Evolutionary conservation across 2,113 vertebrate species (phyloP).

Genomic region (Haliaeetus leucogaster): DNA sequence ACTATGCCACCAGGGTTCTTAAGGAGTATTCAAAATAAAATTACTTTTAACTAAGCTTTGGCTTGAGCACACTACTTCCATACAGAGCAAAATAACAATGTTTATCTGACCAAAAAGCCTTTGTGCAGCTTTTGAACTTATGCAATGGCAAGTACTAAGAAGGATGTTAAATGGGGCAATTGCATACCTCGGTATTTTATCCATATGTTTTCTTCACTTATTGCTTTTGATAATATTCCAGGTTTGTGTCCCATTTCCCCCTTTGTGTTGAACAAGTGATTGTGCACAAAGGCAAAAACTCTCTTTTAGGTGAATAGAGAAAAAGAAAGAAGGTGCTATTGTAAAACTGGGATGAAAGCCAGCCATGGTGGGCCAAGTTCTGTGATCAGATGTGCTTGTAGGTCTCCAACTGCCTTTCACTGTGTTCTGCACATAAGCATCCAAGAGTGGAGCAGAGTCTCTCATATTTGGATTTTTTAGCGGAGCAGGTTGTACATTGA

Average conservation of each 20-base stretch:
- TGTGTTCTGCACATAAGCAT: neutral
- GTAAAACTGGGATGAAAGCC: conserved; percentile 15
- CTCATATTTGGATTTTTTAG: neutral
- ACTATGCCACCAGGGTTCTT: neutral
- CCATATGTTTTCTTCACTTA: neutral
- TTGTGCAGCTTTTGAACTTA: neutral
- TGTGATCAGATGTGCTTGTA: conserved; percentile 16
- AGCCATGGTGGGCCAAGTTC: neutral
- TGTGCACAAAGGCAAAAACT: neutral
- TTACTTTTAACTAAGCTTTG: neutral
- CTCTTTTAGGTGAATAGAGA: neutral
- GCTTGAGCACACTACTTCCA: neutral
- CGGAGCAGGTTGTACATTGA: conserved; percentile 20
- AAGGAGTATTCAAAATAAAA: neutral
- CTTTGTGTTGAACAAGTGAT: neutral
- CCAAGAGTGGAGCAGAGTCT: neutral
- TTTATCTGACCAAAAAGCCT: neutral
- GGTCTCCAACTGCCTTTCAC: conserved; percentile 30
- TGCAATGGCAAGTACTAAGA: neutral
- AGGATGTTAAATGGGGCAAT: neutral
- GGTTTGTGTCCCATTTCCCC: neutral
- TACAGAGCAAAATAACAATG: neutral
- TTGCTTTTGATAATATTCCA: neutral
- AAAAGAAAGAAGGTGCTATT: neutral
- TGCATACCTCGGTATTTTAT: neutral